A percentile compares a stretch with the other conserved stretches of the same genome.
These are phyloP conservation scores for Eupithecia centaureata DNA, from an alignment of 2,888 invertebrate species.

Conservation along the genomic window DNA sequence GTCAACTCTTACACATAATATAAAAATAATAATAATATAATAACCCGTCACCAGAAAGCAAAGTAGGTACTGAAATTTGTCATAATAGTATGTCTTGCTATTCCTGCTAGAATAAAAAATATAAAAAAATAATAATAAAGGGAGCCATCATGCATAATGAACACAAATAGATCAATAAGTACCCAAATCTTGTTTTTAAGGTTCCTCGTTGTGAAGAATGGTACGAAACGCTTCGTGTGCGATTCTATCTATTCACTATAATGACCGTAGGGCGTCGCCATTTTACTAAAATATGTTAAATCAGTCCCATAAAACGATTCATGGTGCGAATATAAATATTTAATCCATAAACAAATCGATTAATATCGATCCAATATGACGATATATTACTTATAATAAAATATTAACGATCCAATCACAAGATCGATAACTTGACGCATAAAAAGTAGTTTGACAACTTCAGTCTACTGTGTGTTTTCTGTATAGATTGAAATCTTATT, in stretches of 20 bases:
- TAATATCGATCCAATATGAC: slow-evolving; percentile 34
- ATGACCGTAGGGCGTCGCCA: neutral
- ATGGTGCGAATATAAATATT: slow-evolving; percentile 30
- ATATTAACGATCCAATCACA: slow-evolving; percentile 35
- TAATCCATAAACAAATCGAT: slow-evolving; percentile 23
- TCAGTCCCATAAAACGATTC: slow-evolving; percentile 26
- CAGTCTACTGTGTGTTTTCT: neutral
- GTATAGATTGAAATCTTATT: neutral
- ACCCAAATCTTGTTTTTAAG: too few relatives aligned
- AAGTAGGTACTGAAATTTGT: too few relatives aligned
- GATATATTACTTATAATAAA: slow-evolving; percentile 38
- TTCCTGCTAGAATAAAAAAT: too few relatives aligned
- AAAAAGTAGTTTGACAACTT: neutral
- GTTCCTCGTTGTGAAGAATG: too few relatives aligned
- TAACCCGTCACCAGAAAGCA: too few relatives aligned
- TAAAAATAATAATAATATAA: too few relatives aligned
- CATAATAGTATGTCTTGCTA: too few relatives aligned
- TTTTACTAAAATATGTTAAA: slow-evolving; percentile 12
- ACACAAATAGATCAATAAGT: too few relatives aligned
- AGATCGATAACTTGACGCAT: slow-evolving; percentile 37
- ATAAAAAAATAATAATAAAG: too few relatives aligned
- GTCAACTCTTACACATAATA: too few relatives aligned
- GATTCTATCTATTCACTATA: neutral
- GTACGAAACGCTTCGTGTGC: too few relatives aligned
- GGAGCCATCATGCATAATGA: too few relatives aligned